phyloP scores from a whole-genome alignment of 2,113 vertebrate genomes.

The Cepphus grylle region DNA sequence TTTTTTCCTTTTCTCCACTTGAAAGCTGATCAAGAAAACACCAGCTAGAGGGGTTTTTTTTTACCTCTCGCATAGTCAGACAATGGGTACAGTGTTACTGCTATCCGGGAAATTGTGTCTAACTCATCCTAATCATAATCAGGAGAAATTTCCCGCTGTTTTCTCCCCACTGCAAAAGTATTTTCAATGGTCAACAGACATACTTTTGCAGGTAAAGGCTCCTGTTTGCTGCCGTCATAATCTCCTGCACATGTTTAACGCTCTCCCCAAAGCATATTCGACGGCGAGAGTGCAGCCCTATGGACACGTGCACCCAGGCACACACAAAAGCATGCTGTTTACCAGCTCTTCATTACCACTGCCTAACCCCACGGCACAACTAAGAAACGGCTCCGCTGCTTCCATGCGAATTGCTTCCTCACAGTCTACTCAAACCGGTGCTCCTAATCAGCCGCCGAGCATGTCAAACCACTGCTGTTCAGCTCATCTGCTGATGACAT shows the following conservation, averaged over 20 bases:
- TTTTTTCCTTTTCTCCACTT: background rate
- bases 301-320: accelerated
- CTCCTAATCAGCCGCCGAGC: conserved; percentile 17
- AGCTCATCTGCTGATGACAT: conserved; percentile 50
- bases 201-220: background rate
- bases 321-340: background rate
- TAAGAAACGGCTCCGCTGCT: background rate
- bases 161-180: background rate
- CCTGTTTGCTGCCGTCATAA: background rate
- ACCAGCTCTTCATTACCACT: background rate
- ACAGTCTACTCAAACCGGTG: background rate
- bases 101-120: background rate
- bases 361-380: background rate
- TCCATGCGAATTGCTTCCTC: background rate
- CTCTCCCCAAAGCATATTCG: background rate
- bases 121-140: background rate
- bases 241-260: background rate
- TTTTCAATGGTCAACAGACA: background rate
- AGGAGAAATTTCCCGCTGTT: background rate
- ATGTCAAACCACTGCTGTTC: conserved; percentile 62
- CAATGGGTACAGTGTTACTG: background rate
- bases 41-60: background rate
- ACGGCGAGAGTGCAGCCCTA: background rate
- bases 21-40: background rate
- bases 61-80: background rate